Evolutionary conservation across 2,888 invertebrate species (phyloP), one percentile per base, ranked within the genome.

Genomic region (Eupsilia transversa): DNA sequence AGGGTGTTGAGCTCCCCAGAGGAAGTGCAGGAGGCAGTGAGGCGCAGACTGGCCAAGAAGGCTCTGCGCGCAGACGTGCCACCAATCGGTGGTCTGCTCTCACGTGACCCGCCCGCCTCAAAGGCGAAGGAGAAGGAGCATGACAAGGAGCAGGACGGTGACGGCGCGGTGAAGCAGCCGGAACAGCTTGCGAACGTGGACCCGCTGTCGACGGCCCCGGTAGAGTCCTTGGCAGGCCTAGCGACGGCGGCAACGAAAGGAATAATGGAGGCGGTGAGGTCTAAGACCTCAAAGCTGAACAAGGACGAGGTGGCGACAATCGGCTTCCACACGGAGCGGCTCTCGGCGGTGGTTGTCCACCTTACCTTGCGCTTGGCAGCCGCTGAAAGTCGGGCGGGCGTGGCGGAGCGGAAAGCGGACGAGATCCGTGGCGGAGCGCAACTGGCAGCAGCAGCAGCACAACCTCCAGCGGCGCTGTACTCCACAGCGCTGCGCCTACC

Each of bases 301-400:
- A 74, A 57, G 0, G 74, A 72, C 0, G 74, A 74, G 3, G 3
- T 64, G 0, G 72, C 57, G 0, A 14, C 49, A 0, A 72, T 74
- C 0, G 74, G 74, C 0, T 5, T 27, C 0, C 60, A 73, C 9
- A 60, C 65, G 0, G 74, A 74, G 3, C 0, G 73, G 0, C 1
- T 73, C 0, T 0, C 5, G 0, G 73, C 73, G 0, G 67, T 65
- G 0, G 2, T 73, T 0, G 2, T 46, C 0, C 64, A 57, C 20
- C n/a, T 61, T 1, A 46, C 0, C 0, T n/a, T 1, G 57, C 74
- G 17, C 9, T 30, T 5, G 49, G 64, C 4, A 4, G 69, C 46
- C 20, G 72, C 52, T 0, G 56, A 56, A 0, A 33, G 0, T 2
- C 0, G 23, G 23, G 72, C 57, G 0, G 46, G 1, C 0, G 9